phyloP scores from a whole-genome alignment of 2,797 vertebrate species.

The Lacerta agilis region DNA sequence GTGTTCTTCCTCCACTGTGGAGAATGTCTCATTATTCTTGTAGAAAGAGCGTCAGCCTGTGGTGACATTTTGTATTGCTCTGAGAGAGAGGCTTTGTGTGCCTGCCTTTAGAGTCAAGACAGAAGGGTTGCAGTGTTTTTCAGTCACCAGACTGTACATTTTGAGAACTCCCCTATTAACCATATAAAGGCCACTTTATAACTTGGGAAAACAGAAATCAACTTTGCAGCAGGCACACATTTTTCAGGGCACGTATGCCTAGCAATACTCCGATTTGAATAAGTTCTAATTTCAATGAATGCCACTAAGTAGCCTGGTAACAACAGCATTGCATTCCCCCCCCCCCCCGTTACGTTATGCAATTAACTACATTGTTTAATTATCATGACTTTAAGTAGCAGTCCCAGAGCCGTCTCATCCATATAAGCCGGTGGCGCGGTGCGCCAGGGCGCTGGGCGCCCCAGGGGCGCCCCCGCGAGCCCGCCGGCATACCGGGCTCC shows the following conservation, averaged over 20 bases:
- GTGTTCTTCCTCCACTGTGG: slow-evolving; percentile 46
- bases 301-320: neutral
- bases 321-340: rapidly evolving
- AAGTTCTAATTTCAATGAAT: slow-evolving; percentile 15
- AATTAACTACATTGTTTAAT: neutral
- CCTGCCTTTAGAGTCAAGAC: slow-evolving; percentile 41
- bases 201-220: neutral
- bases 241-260: neutral
- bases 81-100: slow-evolving; percentile 43
- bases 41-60: slow-evolving; percentile 85
- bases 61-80: slow-evolving; percentile 79
- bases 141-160: slow-evolving; percentile 41
- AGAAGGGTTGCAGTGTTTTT: slow-evolving; percentile 41
- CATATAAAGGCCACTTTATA: rapidly evolving
- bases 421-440: too few species aligned
- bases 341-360: slow-evolving; percentile 14
- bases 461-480: too few species aligned
- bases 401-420: too few species aligned
- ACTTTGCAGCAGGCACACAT: neutral
- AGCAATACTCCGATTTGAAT: neutral
- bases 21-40: slow-evolving; percentile 72
- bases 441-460: too few species aligned
- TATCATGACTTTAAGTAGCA: neutral
- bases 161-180: slow-evolving; percentile 40
- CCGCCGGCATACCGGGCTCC: too few species aligned